Percentiles rank a stretch among this genome's conserved stretches.
phyloP scores from a whole-genome alignment of 2,113 vertebrate species.

The Nothobranchius kuhntae region DNA sequence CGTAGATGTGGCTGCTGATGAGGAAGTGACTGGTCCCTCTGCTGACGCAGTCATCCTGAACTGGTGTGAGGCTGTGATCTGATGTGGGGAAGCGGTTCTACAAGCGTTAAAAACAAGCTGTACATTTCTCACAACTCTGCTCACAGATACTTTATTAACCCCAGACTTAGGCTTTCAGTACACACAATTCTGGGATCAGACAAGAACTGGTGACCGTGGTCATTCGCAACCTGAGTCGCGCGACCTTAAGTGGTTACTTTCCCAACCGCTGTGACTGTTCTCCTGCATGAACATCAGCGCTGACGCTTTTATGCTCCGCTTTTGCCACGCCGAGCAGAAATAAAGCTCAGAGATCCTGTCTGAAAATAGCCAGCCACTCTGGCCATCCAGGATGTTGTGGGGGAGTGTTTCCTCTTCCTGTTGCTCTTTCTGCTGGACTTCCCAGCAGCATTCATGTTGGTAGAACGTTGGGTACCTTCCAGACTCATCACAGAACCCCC shows the following conservation, averaged over 20 bases:
- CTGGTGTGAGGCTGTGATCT: slow-evolving; percentile 29
- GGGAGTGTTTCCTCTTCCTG: slow-evolving; percentile 77
- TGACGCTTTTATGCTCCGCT: slow-evolving; percentile 9
- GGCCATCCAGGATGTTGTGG: slow-evolving; percentile 72
- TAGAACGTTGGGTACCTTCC: slow-evolving; percentile 69
- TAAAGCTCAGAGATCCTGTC: slow-evolving; percentile 25
- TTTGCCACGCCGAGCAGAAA: slow-evolving; percentile 35
- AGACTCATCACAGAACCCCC: slow-evolving; percentile 53
- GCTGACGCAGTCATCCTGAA: slow-evolving; percentile 23
- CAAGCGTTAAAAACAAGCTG: slow-evolving; percentile 25
- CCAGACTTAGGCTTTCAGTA: too few species aligned
- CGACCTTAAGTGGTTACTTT: background rate
- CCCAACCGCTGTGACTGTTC: background rate
- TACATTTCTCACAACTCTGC: slow-evolving; percentile 23
- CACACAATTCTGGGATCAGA: too few species aligned
- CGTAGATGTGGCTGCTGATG: slow-evolving; percentile 10
- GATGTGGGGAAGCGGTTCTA: slow-evolving; percentile 49
- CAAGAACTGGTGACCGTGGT: too few species aligned
- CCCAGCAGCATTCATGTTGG: slow-evolving; percentile 72
- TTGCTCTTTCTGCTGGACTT: slow-evolving; percentile 78
- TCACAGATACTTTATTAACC: too few species aligned
- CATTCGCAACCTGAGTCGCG: too few species aligned
- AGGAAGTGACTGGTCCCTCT: slow-evolving; percentile 5
- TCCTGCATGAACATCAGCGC: slow-evolving; percentile 1
- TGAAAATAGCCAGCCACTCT: slow-evolving; percentile 62